These are phyloP conservation scores for Vulpes lagopus DNA, from an alignment of 2,113 vertebrate genomes.

Conservation along the genomic window DNA sequence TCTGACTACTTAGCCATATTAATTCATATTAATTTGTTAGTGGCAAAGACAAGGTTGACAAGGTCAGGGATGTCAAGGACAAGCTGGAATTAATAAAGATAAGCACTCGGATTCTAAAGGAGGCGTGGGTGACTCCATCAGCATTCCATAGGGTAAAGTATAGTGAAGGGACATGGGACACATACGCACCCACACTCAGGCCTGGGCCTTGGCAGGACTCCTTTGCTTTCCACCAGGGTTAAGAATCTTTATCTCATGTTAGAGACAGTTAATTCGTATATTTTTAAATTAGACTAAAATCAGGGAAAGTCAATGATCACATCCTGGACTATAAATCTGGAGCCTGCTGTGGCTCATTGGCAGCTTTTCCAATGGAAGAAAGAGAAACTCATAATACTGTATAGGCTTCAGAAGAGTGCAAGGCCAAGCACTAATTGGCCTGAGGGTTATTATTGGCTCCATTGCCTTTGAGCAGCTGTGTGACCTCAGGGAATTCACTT, in stretches of 20 bases:
- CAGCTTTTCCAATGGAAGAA: not conserved
- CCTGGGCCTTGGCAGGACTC: not conserved
- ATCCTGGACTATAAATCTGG: not conserved
- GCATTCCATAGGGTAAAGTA: not conserved
- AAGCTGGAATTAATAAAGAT: not conserved
- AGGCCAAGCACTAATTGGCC: not conserved
- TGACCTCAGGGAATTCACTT: not conserved
- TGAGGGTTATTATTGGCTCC: not conserved
- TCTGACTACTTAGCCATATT: not conserved
- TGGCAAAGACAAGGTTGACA: not conserved
- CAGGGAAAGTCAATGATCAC: not conserved
- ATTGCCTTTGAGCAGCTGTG: not conserved
- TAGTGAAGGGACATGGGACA: not conserved
- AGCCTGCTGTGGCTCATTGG: not conserved
- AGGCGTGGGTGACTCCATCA: not conserved
- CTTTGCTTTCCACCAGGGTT: not conserved
- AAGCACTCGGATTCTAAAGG: not conserved
- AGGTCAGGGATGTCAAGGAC: not conserved
- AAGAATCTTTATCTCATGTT: not conserved
- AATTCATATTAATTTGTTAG: not conserved
- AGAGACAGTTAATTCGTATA: not conserved
- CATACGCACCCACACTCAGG: not conserved
- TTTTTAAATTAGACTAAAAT: not conserved
- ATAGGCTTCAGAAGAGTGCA: not conserved
- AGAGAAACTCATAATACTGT: not conserved